phyloP scores from a whole-genome alignment of 2,797 vertebrate species.

The Eptatretus atami region DNA sequence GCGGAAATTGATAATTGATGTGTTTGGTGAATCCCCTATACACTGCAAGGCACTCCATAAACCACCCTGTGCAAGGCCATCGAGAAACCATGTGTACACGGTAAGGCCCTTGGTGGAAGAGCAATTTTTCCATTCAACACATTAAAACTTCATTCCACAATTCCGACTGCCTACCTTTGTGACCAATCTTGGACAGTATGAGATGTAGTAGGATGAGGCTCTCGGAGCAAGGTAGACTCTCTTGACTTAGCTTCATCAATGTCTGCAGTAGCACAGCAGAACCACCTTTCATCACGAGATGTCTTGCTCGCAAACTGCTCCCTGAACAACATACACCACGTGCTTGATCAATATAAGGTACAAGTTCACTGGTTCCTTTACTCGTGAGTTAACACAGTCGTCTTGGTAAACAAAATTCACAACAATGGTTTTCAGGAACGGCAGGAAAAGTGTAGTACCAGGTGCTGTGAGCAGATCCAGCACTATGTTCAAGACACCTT shows the following conservation, averaged over 20 bases:
- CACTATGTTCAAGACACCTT: conserved; percentile 67
- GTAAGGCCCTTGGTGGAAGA: too few species aligned
- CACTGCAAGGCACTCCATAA: too few species aligned
- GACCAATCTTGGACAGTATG: conserved; percentile 57
- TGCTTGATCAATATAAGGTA: too few species aligned
- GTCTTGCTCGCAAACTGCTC: conserved; percentile 35
- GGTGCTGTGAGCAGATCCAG: conserved; percentile 52
- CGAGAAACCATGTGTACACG: too few species aligned
- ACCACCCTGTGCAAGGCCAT: too few species aligned
- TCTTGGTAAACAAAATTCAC: too few species aligned
- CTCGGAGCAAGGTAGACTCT: conserved; percentile 29
- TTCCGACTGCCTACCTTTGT: conserved; percentile 31
- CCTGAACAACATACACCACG: conserved; percentile 15
- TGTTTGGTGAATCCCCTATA: too few species aligned
- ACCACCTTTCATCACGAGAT: conserved; percentile 60
- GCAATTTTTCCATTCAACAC: too few species aligned
- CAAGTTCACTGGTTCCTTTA: too few species aligned
- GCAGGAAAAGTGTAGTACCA: conserved; percentile 12
- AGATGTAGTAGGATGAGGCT: conserved; percentile 72
- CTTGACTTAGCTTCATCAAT: conserved; percentile 38
- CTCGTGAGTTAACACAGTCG: too few species aligned
- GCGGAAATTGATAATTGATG: too few species aligned
- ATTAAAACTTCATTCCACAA: conserved; percentile 8
- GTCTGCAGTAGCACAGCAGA: conserved; percentile 56
- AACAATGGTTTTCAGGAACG: neutral